Percentiles rank a stretch among this genome's conserved stretches.
These are phyloP conservation scores for Callitettix versicolor DNA, from an alignment of 1,140 invertebrate genomes.

Conservation along the genomic window DNA sequence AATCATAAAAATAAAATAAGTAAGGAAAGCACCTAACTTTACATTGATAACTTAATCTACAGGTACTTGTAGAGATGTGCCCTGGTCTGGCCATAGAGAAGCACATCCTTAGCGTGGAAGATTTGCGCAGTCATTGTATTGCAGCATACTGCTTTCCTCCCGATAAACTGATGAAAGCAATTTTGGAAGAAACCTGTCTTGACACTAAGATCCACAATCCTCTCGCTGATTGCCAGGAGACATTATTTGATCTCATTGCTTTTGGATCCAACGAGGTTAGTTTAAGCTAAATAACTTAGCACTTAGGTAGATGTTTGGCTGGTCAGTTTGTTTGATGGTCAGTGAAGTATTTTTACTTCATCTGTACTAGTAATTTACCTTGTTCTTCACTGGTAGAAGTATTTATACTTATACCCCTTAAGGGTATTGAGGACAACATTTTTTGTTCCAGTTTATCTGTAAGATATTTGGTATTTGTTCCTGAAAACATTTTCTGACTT, in stretches of 20 bases:
- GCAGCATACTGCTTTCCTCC: constrained; percentile 49
- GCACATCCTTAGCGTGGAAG: constrained; percentile 51
- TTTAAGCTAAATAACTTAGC: neutral
- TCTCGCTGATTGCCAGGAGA: constrained; percentile 47
- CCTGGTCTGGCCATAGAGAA: constrained; percentile 55
- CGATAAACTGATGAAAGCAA: constrained; percentile 43
- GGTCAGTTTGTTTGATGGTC: constrained; percentile 23
- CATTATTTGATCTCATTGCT: constrained; percentile 54
- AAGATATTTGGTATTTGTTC: too few species aligned
- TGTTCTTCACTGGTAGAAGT: too few species aligned
- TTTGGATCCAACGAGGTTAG: constrained; percentile 38
- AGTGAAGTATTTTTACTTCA: neutral
- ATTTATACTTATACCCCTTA: too few species aligned
- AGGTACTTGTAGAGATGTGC: constrained; percentile 48
- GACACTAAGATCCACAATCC: constrained; percentile 43
- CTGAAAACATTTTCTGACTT: too few species aligned
- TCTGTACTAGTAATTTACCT: neutral
- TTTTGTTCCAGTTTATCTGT: too few species aligned
- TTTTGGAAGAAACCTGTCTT: constrained; percentile 40
- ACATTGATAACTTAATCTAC: too few species aligned
- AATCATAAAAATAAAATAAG: too few species aligned
- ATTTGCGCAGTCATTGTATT: constrained; percentile 41
- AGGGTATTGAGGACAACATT: too few species aligned
- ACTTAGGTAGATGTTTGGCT: neutral
- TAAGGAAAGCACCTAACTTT: too few species aligned